These are phyloP conservation scores for Cataglyphis cursor DNA, from an alignment of 2,888 invertebrate genomes.

Conservation along the genomic window DNA sequence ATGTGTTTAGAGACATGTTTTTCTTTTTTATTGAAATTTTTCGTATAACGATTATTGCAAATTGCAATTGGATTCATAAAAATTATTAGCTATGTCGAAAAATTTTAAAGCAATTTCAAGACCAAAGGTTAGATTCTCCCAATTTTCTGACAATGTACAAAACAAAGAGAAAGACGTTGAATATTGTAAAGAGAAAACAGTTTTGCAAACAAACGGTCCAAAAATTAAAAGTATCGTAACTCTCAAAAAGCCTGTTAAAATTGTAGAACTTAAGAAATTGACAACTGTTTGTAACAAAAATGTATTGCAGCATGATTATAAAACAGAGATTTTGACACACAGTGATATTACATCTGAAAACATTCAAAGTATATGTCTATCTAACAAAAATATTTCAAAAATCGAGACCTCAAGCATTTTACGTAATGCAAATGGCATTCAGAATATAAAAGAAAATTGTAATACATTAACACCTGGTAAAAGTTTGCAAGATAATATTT, in stretches of 20 bases:
- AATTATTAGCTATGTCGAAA: constrained; percentile 55
- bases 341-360: neutral
- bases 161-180: neutral
- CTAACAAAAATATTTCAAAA: neutral
- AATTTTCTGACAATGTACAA: constrained; percentile 51
- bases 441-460: constrained; percentile 36
- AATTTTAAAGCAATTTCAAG: constrained; percentile 53
- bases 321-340: neutral
- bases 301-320: neutral
- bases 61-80: neutral
- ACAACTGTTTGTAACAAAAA: neutral
- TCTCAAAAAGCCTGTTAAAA: constrained; percentile 72
- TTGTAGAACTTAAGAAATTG: constrained; percentile 52
- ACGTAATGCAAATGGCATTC: constrained; percentile 22
- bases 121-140: constrained; percentile 79
- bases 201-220: constrained; percentile 58
- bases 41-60: neutral
- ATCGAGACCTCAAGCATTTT: constrained; percentile 19
- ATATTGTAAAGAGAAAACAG: neutral
- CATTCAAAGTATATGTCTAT: neutral
- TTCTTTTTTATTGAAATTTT: neutral
- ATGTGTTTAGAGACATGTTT: neutral
- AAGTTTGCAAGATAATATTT: neutral
- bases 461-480: neutral
- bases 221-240: constrained; percentile 73